These are phyloP conservation scores for Urosaurus nigricauda DNA, from an alignment of 2,797 vertebrate species.

Conservation along the genomic window DNA sequence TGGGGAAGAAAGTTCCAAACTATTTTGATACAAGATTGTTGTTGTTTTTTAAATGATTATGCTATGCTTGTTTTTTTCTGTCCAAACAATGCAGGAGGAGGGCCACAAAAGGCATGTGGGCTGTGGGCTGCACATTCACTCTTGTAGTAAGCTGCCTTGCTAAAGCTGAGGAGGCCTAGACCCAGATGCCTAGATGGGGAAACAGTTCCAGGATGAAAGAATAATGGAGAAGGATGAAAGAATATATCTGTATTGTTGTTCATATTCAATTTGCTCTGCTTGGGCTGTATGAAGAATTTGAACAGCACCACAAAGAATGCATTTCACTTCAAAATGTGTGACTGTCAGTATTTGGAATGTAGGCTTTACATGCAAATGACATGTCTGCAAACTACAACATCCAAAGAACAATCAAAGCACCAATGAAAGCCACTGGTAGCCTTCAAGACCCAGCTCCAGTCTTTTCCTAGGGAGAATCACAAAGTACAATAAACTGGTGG, in stretches of 20 bases:
- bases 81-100: no score
- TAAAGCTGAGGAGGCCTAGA: neutral
- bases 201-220: neutral
- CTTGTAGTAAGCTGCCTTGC: neutral
- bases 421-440: neutral
- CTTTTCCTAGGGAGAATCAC: no score
- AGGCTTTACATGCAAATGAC: neutral
- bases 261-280: neutral
- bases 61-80: no score
- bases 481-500: neutral
- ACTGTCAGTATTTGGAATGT: neutral
- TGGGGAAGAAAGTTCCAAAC: no score
- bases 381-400: neutral
- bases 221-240: neutral
- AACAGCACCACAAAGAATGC: neutral
- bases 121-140: no score
- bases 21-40: no score
- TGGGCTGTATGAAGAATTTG: neutral
- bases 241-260: neutral
- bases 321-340: neutral
- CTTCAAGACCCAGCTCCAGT: neutral
- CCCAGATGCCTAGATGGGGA: neutral
- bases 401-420: neutral
- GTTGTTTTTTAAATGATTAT: no score
- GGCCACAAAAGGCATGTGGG: no score